Evolutionary conservation across 23 tunicate species (phyloP), one percentile per base, ranked within the genome.

Genomic region (Corella eumyota): DNA sequence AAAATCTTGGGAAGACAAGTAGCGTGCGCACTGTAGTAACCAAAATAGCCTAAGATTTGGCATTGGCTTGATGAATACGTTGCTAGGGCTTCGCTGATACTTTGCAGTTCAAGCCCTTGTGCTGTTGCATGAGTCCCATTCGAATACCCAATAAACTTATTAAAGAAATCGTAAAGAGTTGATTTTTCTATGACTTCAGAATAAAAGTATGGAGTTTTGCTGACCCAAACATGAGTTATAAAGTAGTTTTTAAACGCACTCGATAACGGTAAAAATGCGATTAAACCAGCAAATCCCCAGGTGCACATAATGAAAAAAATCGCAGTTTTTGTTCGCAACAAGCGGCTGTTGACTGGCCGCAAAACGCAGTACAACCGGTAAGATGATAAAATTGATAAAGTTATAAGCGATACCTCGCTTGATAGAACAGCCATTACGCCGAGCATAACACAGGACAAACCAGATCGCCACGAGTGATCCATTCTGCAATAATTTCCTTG

Each of bases 21-120:
- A 6, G 90, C 74, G 45, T 81, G 79, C 25, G 69, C 61, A 49
- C 90, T 72, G 74, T 81, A 81, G 53, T 81, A 81, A 0, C 90
- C 90, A 1, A 72, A 65, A 34, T 65, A 72, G 19, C 90, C 79
- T 27, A 73, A 33, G 22, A 40, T 54, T 21, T 47, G 27, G 51
- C 63, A 73, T 9, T 48, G n/a, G n/a, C n/a, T 20, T 0, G 70
- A 36, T 34, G 62, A 31, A 7, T 62, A 53, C 21, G 36, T 6
- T 6, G 51, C 22, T 11, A 73, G 58, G 30, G 27, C 24, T 5
- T 33, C 32, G 7, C 35, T n/a, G 19, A 64, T 31, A 17, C 58
- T 33, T 9, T 48, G 25, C 79, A 69, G 63, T 3, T 11, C 65
- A 4, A 15, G 45, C 11, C 21, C 22, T 28, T 34, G 31, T 2